A percentile compares a stretch with the other conserved stretches of the same genome.
Evolutionary conservation across 2,113 vertebrate genomes (phyloP).

Genomic region (Corydoras maculifer): DNA sequence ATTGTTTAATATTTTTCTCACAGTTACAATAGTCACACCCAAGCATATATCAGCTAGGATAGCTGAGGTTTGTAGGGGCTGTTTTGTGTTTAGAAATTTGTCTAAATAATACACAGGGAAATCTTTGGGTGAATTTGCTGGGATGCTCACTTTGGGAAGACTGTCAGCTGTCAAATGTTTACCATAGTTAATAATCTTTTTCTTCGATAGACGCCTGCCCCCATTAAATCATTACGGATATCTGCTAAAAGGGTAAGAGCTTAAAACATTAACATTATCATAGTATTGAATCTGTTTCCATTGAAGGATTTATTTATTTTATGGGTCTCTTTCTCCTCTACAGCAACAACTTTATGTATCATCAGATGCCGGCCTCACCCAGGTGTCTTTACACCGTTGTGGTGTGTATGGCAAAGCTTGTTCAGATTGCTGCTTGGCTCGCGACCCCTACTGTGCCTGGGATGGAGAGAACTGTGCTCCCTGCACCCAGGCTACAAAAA

Average conservation of each 20-base stretch:
- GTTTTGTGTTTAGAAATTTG: too few species aligned
- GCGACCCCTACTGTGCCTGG: conserved; percentile 81
- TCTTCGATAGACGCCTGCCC: conserved; percentile 59
- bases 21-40: too few species aligned
- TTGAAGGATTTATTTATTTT: too few species aligned
- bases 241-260: conserved; percentile 74
- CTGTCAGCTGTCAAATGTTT: too few species aligned
- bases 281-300: not conserved
- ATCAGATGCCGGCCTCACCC: conserved; percentile 72
- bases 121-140: too few species aligned
- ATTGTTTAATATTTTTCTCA: too few species aligned
- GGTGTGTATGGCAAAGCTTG: conserved; percentile 71
- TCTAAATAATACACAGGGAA: too few species aligned
- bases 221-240: conserved; percentile 75
- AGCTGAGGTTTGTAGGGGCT: too few species aligned
- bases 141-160: too few species aligned
- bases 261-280: not conserved
- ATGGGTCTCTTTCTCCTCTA: conserved; percentile 22
- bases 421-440: conserved; percentile 77
- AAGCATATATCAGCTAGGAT: too few species aligned
- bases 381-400: conserved; percentile 76
- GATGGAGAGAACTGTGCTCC: conserved; percentile 74
- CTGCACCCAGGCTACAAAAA: conserved; percentile 71
- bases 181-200: not conserved
- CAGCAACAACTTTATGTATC: conserved; percentile 82